Percentiles rank a stretch among this genome's conserved stretches.
Conservation (phyloP, 2,888 invertebrate genomes). For the Lysandra coridon region DNA sequence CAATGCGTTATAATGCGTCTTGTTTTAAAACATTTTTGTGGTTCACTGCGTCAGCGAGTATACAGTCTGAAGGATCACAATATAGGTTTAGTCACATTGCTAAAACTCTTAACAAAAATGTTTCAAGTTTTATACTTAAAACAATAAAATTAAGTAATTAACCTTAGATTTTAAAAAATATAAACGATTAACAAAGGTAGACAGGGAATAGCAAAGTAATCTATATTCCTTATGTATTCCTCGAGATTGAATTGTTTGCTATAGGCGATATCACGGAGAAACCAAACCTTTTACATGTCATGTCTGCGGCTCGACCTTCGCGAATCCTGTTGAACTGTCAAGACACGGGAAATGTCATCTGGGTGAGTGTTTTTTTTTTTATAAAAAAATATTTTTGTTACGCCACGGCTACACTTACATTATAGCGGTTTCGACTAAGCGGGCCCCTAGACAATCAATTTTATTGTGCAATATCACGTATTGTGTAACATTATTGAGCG, state of each 20-base stretch:
- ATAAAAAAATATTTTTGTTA: background rate
- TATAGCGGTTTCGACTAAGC: too few species aligned
- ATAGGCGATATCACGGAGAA: conserved; percentile 91
- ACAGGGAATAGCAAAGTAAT: background rate
- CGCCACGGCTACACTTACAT: too few species aligned
- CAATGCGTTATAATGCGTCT: background rate
- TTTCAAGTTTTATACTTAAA: too few species aligned
- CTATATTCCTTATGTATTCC: background rate
- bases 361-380: conserved; percentile 74
- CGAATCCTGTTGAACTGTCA: conserved; percentile 88
- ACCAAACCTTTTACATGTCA: conserved; percentile 90
- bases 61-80: background rate
- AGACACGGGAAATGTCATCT: conserved; percentile 92
- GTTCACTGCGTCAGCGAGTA: background rate
- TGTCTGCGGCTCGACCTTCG: conserved; percentile 92
- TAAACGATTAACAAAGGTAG: background rate
- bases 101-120: background rate
- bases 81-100: background rate
- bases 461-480: too few species aligned
- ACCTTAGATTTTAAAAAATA: background rate
- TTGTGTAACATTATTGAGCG: too few species aligned
- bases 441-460: too few species aligned
- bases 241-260: conserved; percentile 36
- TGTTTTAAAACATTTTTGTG: background rate
- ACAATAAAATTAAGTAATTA: background rate